Evolutionary conservation across 92 coral and sea anemone species (phyloP).

Genomic region (Blastomussa wellsi): DNA sequence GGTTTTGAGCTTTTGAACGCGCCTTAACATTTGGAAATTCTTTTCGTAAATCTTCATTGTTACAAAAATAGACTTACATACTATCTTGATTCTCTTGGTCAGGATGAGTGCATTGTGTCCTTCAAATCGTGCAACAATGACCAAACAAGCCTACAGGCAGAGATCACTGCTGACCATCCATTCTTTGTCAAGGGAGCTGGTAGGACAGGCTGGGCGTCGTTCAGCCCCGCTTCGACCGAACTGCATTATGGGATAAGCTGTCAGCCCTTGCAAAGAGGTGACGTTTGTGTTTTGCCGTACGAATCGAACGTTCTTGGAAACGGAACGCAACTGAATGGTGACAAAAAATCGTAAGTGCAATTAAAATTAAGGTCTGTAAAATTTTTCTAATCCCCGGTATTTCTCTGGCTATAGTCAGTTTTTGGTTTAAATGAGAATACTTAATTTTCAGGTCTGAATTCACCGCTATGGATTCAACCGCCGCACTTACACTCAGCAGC

Average conservation of each 20-base stretch:
- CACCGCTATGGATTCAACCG: conserved; percentile 87
- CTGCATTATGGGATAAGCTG: conserved; percentile 60
- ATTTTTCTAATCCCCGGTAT: too few species aligned
- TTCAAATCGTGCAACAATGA: conserved; percentile 61
- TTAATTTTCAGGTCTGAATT: conserved; percentile 71
- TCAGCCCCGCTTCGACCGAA: conserved; percentile 54
- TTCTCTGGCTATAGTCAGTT: background rate
- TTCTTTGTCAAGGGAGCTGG: conserved; percentile 57
- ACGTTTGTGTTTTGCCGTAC: conserved; percentile 70
- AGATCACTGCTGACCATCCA: conserved; percentile 70
- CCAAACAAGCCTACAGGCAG: conserved; percentile 68
- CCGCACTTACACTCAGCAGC: conserved; percentile 84
- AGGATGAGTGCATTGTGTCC: conserved; percentile 57
- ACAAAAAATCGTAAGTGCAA: conserved; percentile 22
- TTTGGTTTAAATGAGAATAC: background rate
- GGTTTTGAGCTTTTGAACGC: background rate
- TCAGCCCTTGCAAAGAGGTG: conserved; percentile 59
- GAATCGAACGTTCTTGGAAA: conserved; percentile 46
- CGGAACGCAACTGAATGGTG: background rate
- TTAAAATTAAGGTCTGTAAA: background rate
- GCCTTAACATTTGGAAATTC: too few species aligned
- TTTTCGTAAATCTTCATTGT: too few species aligned
- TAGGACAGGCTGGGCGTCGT: conserved; percentile 60
- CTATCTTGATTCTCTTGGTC: background rate
- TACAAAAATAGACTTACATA: background rate